Conservation (phyloP, 2,113 vertebrate genomes). For the Poeciliopsis prolifica region DNA sequence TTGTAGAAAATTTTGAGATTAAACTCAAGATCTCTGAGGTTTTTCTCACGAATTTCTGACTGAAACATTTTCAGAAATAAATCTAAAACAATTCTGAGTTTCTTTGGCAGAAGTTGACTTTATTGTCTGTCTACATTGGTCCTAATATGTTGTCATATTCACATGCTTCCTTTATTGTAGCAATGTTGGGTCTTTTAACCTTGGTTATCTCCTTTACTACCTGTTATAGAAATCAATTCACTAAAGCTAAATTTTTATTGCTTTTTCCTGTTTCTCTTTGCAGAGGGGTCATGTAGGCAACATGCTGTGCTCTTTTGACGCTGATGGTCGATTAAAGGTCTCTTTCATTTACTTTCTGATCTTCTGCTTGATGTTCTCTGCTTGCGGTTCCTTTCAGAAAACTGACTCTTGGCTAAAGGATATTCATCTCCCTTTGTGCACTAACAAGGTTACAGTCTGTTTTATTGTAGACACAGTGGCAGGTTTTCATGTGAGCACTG, state of each 20-base stretch:
- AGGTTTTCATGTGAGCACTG: not conserved
- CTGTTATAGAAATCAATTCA: not conserved
- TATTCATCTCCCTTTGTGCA: slow-evolving; percentile 20
- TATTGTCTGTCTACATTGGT: no score
- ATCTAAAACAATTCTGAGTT: no score
- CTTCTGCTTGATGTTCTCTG: slow-evolving; percentile 32
- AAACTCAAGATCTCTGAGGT: no score
- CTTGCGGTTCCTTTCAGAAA: slow-evolving; percentile 10
- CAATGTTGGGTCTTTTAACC: no score
- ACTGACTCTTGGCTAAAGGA: slow-evolving; percentile 9
- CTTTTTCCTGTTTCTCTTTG: slow-evolving; percentile 40
- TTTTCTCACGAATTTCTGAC: no score
- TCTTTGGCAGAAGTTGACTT: no score
- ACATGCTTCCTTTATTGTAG: no score
- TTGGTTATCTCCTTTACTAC: not conserved
- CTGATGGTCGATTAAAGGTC: slow-evolving; percentile 69
- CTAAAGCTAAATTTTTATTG: slow-evolving; percentile 12
- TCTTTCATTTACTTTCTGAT: slow-evolving; percentile 47
- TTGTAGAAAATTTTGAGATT: no score
- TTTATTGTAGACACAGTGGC: slow-evolving; percentile 14
- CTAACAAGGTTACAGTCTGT: slow-evolving; percentile 22
- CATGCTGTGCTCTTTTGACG: slow-evolving; percentile 63
- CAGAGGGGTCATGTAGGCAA: slow-evolving; percentile 69
- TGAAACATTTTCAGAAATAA: no score
- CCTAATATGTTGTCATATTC: no score